Evolutionary conservation across 30 jellyfish, hydroid and myxozoan genomes (phyloP).

Genomic region (Clytia hemisphaerica): DNA sequence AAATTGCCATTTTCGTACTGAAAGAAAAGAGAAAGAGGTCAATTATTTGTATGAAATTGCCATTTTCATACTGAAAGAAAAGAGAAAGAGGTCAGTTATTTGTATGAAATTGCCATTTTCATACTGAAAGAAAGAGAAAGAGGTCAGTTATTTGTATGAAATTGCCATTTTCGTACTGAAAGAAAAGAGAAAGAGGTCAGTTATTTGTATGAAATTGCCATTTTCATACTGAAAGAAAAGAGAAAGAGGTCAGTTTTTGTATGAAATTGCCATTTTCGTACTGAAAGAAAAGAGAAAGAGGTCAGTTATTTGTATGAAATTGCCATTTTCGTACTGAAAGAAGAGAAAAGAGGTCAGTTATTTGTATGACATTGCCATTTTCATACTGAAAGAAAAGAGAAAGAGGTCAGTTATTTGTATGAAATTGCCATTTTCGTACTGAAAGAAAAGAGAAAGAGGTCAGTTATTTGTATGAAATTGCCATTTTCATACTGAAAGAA

Average conservation of each 20-base stretch:
- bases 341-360: conserved; percentile 58
- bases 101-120: conserved; percentile 52
- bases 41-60: conserved; percentile 58
- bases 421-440: conserved; percentile 37
- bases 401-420: conserved; percentile 69
- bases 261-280: conserved; percentile 41
- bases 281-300: conserved; percentile 41
- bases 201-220: conserved; percentile 64
- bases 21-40: conserved; percentile 45
- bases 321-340: conserved; percentile 33
- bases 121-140: conserved; percentile 53
- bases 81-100: conserved; percentile 62
- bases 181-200: conserved; percentile 48
- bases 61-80: conserved; percentile 20
- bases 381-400: conserved; percentile 22
- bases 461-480: conserved; percentile 52
- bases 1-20: conserved; percentile 37
- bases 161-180: conserved; percentile 37
- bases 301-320: conserved; percentile 52
- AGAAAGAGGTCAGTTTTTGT: too few species aligned
- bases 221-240: conserved; percentile 8
- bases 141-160: conserved; percentile 54
- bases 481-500: conserved; percentile 30
- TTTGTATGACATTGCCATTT: conserved; percentile 60
- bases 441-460: conserved; percentile 42